Percentiles rank a stretch among this genome's conserved stretches.
These are phyloP conservation scores for Macrotis lagotis DNA, from an alignment of 2,113 vertebrate species.

Conservation along the genomic window DNA sequence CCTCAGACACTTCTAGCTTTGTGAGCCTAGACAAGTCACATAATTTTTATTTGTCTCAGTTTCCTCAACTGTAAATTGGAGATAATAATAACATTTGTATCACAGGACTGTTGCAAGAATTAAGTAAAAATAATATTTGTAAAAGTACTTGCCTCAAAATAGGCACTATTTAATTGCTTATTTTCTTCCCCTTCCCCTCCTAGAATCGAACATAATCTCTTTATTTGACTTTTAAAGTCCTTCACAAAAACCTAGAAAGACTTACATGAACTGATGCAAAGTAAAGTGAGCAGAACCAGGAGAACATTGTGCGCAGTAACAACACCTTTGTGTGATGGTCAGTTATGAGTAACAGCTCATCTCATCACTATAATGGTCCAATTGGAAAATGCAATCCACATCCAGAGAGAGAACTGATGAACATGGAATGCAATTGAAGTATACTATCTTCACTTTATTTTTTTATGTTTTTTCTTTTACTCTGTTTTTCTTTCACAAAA, in stretches of 20 bases:
- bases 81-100: background rate
- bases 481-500: background rate
- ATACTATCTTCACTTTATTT: background rate
- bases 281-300: too few relatives aligned
- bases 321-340: background rate
- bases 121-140: background rate
- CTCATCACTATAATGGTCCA: background rate
- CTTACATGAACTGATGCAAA: too few relatives aligned
- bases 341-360: background rate
- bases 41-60: background rate
- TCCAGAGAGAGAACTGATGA: background rate
- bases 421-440: background rate
- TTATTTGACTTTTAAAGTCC: background rate
- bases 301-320: background rate
- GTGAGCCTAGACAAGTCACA: background rate
- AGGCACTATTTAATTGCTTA: background rate
- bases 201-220: background rate
- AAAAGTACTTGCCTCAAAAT: background rate
- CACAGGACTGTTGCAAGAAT: background rate
- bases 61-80: background rate
- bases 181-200: background rate
- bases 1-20: background rate
- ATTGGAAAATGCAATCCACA: background rate
- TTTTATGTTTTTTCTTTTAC: background rate
- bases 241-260: background rate